Base-by-base conservation (phyloP, 2,888 invertebrate genomes). In the Harpagoxenus sublaevis region DNA sequence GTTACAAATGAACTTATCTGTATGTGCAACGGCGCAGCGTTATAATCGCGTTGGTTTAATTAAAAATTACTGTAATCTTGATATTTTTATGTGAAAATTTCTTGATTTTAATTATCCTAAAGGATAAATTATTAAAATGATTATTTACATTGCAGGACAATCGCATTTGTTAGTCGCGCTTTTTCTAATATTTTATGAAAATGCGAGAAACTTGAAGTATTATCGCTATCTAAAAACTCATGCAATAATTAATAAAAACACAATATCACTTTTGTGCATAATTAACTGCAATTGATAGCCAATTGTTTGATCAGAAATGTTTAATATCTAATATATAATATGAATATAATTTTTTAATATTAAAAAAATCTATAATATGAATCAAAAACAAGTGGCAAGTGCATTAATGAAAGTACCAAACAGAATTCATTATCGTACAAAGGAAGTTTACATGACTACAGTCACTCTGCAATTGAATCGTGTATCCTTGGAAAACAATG, bases 401-500 rank as follows among this genome's bases (percentile, higher is more conserved):
- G 1, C 28, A 23, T 31, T 28, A 23, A 71, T 55, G 0, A 55
- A 39, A 35, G 2, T 39, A 9, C 8, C 23, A 23, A 39, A 6
- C 6, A 60, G n/a, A 45, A 18, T 63, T 63, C 1, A 35, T 62
- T 48, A 51, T 23, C 2, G 48, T 48, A 35, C 35, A 51, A 31
- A 63, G 18, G n/a, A 75, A 23, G n/a, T 15, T n/a, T 48, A 35
- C 23, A 18, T 15, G 35, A 18, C 51, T 62, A 35, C 48, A 62
- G 2, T n/a, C n/a, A 15, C 4, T 31, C 3, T 3, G 0, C 45
- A 86, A 86, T 75, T 82, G 84, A 86, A 62, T 15, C 28, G n/a
- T 57, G 57, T 2, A 60, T 48, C 66, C 65, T 55, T 84, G 84
- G 75, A 42, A 57, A 70, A 83, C 70, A 82, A 78, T 70, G 28